Evolutionary conservation across 1,140 invertebrate genomes (phyloP).

Genomic region (Microvelia longipes): DNA sequence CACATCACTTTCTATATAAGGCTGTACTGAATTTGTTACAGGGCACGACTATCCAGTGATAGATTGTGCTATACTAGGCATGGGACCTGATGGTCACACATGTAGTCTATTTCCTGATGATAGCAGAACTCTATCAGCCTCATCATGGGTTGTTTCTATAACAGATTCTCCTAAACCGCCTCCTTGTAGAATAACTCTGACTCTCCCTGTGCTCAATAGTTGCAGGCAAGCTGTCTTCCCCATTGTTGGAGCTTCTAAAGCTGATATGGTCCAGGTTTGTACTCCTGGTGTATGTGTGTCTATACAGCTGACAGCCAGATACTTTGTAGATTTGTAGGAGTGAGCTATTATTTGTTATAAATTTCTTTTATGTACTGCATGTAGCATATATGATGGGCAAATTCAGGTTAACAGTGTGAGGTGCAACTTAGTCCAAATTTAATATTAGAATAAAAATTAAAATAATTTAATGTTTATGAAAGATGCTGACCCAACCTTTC

Average conservation of each 20-base stretch:
- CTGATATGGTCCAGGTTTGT: constrained; percentile 71
- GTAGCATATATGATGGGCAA: background rate
- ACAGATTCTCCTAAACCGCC: constrained; percentile 93
- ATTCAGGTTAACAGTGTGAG: background rate
- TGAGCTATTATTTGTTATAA: background rate
- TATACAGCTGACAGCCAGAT: background rate
- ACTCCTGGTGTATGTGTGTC: background rate
- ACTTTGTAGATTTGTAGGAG: background rate
- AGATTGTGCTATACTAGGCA: constrained; percentile 78
- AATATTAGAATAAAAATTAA: background rate
- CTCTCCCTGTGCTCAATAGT: constrained; percentile 81
- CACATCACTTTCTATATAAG: no score
- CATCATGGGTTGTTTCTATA: constrained; percentile 64
- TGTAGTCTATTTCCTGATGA: constrained; percentile 93
- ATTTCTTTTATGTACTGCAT: background rate
- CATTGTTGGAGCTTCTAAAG: constrained; percentile 66
- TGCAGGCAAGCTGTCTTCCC: constrained; percentile 71
- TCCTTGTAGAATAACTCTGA: constrained; percentile 76
- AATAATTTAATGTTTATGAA: no score
- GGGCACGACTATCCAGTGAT: constrained; percentile 49
- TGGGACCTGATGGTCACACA: constrained; percentile 97
- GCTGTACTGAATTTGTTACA: no score
- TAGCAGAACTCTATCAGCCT: constrained; percentile 45
- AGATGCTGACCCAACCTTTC: no score
- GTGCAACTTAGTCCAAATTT: background rate